phyloP scores from a whole-genome alignment of 2,888 invertebrate genomes.

The Scrobipalpa costella region DNA sequence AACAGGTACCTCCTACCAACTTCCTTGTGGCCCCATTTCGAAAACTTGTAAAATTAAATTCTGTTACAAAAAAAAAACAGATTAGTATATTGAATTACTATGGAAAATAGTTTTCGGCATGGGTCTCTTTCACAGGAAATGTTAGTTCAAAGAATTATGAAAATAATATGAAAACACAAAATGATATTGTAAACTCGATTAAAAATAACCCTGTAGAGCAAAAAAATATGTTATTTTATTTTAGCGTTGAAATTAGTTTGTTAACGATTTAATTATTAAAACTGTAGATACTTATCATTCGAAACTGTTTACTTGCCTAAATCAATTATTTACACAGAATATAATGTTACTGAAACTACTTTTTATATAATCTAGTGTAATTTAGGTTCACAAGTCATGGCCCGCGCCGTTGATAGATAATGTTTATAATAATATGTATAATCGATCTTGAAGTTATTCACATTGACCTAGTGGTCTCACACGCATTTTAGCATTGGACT shows the following conservation, averaged over 20 bases:
- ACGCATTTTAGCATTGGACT: background rate
- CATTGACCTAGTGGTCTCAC: constrained; percentile 6
- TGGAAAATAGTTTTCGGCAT: background rate
- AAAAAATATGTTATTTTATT: constrained; percentile 44
- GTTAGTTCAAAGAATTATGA: background rate
- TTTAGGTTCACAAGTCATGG: constrained; percentile 33
- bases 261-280: constrained; percentile 40
- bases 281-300: constrained; percentile 41
- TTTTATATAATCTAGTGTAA: constrained; percentile 26
- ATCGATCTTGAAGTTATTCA: constrained; percentile 4
- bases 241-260: constrained; percentile 44
- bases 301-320: constrained; percentile 48
- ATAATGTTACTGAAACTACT: constrained; percentile 27
- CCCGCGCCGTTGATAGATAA: constrained; percentile 28
- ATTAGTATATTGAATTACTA: background rate
- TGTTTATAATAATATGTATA: constrained; percentile 25
- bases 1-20: too few relatives aligned
- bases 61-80: background rate
- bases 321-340: constrained; percentile 51
- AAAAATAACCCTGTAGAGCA: background rate
- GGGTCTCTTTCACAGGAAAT: background rate
- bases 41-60: background rate
- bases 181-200: background rate
- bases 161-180: background rate
- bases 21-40: background rate